phyloP scores from a whole-genome alignment of 1,140 invertebrate species.

The Drosophila arawakana region DNA sequence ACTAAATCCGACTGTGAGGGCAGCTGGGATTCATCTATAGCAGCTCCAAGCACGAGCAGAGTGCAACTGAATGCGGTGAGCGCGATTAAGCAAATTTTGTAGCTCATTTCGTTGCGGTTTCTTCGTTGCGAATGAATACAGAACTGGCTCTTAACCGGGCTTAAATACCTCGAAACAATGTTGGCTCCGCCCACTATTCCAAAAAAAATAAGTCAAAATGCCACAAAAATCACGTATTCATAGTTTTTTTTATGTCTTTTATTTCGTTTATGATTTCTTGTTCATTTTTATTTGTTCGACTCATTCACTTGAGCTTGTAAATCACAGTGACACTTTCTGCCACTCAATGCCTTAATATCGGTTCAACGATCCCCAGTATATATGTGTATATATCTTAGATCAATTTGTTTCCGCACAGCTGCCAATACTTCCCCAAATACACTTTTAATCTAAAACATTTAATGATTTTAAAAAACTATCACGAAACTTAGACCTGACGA shows the following conservation, averaged over 20 bases:
- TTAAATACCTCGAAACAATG: slow-evolving; percentile 58
- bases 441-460: background rate
- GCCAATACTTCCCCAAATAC: slow-evolving; percentile 9
- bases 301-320: slow-evolving; percentile 66
- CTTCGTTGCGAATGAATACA: slow-evolving; percentile 49
- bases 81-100: slow-evolving; percentile 39
- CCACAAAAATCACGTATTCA: slow-evolving; percentile 37
- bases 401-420: slow-evolving; percentile 50
- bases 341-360: slow-evolving; percentile 52
- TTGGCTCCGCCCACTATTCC: background rate
- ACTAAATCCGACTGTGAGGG: slow-evolving; percentile 45
- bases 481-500: slow-evolving; percentile 16
- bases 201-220: slow-evolving; percentile 13
- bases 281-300: slow-evolving; percentile 58
- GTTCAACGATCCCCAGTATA: slow-evolving; percentile 62
- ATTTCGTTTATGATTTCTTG: slow-evolving; percentile 22
- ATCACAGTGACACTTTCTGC: slow-evolving; percentile 57
- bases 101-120: slow-evolving; percentile 60
- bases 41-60: slow-evolving; percentile 28
- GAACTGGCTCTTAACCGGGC: slow-evolving; percentile 21
- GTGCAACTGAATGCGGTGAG: slow-evolving; percentile 33
- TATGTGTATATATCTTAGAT: slow-evolving; percentile 42
- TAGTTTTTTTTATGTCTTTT: slow-evolving; percentile 38
- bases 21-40: slow-evolving; percentile 37
- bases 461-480: slow-evolving; percentile 20